Evolutionary conservation across 2,113 vertebrate genomes (phyloP).

Genomic region (Apteryx mantelli): DNA sequence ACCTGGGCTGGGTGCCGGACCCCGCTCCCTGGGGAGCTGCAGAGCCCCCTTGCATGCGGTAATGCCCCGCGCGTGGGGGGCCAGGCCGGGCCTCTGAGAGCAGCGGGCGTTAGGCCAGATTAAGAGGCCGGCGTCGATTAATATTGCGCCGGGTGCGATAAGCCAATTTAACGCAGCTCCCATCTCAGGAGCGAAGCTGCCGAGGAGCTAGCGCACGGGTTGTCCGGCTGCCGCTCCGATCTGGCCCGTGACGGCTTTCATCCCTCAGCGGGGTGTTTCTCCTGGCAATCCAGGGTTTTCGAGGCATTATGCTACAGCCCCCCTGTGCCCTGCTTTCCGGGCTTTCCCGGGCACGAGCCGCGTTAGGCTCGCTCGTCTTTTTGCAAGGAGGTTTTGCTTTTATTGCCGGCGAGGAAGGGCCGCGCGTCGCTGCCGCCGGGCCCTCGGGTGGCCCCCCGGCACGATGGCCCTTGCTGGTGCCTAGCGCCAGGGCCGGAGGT

Average conservation of each 20-base stretch:
- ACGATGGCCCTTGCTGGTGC: too few species aligned
- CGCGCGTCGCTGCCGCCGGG: neutral
- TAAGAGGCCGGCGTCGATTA: too few species aligned
- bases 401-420: neutral
- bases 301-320: accelerated
- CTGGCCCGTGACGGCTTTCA: neutral
- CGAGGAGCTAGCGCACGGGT: neutral
- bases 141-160: neutral
- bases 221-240: neutral
- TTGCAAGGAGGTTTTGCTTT: too few species aligned
- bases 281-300: neutral
- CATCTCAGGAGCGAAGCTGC: neutral
- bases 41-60: too few species aligned
- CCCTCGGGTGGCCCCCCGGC: neutral
- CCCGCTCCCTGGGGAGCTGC: too few species aligned
- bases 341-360: too few species aligned
- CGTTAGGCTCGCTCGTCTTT: too few species aligned
- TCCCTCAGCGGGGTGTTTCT: accelerated
- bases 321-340: neutral
- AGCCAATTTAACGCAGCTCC: accelerated
- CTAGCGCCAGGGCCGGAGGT: neutral
- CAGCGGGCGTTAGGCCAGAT: too few species aligned
- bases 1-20: neutral
- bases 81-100: too few species aligned
- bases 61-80: too few species aligned